Base-by-base conservation (phyloP, 2,113 vertebrate genomes). In the Cariama cristata region DNA sequence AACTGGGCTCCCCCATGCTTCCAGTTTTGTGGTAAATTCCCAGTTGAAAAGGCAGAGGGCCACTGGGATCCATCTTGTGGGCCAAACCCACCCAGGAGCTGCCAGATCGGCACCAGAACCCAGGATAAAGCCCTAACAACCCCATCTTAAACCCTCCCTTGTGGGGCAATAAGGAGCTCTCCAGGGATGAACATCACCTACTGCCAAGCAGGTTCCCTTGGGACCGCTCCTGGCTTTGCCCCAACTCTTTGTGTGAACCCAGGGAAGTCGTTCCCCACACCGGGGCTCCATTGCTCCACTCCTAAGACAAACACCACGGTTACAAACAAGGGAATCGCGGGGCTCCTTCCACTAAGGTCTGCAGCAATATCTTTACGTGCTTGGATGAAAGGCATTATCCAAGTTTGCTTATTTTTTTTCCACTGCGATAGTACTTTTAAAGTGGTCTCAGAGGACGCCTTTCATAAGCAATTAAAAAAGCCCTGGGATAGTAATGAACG, bases 181-280 rank as follows among this genome's bases (percentile, higher is more conserved):
- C 50, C 2, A 4, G 21, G 42, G 27, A 72, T 32, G 35, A 88
- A 44, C 11, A 16, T 11, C n/a, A 66, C 76, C 33, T 28, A 16
- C 33, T 12, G 49, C 50, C 53, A 92, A 19, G 4, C 56, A 73
- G 33, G 53, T 4, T 64, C 45, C 53, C 33, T 68, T 0, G 0
- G 80, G 30, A 69, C 6, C 4, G 3, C 73, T 83, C 21, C 53
- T 56, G 35, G 17, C 28, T 88, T 75, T 66, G 60, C 21, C 24
- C 13, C 14, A 2, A 27, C 21, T 11, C 60, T 11, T 74, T 33
- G 42, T 0, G 1, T 12, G 40, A 62, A 30, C 8, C n/a, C 5
- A 3, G 33, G 24, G 22, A 69, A 14, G 1, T 30, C 7, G 1
- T 2, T 56, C 5, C 26, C 20, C 63, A 22, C 0, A 0, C 40